Evolutionary conservation across 2,888 invertebrate genomes (phyloP), one percentile per base, ranked within the genome.

Genomic region (Molorchus minor): DNA sequence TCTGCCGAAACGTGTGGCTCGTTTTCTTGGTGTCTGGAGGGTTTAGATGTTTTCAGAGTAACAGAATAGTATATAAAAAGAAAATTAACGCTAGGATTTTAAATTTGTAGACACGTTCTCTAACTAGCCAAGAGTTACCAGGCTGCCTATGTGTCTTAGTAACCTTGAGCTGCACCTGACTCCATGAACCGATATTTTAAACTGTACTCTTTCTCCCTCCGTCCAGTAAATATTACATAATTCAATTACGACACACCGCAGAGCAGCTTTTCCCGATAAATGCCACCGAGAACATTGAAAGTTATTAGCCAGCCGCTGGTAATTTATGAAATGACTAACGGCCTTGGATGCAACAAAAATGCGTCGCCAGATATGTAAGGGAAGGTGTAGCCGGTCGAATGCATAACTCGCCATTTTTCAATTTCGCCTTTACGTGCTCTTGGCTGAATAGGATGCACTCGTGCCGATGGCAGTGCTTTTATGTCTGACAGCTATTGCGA

Each of bases 271-370:
- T 61, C 53, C 54, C 30, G 13, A 12, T 44, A 60, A 58, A 62
- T 64, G 62, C 59, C 62, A 64, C 56, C 59, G 62, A 43, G 61
- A 67, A 57, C 54, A 65, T 58, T 63, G 63, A 61, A 63, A 65
- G 61, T 49, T 56, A 62, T 59, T 53, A 47, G 52, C 58, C 35
- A 47, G 47, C 52, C 21, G 43, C 49, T 40, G 57, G 56, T 60
- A 57, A 63, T 59, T 65, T 61, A 56, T 62, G 36, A 55, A 53
- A 63, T 61, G 57, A 64, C 51, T 59, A 56, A 56, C 63, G 60
- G 47, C 67, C 67, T 67, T 65, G 65, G 44, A 56, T 51, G 47
- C 65, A 63, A 63, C 62, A 64, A 63, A 65, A 65, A 67, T 67
- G 45, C 17, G 51, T 36, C 19, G 21, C 44, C n/a, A n/a, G n/a